Conservation (phyloP, 2,797 vertebrate species). For the Knipowitschia caucasica region DNA sequence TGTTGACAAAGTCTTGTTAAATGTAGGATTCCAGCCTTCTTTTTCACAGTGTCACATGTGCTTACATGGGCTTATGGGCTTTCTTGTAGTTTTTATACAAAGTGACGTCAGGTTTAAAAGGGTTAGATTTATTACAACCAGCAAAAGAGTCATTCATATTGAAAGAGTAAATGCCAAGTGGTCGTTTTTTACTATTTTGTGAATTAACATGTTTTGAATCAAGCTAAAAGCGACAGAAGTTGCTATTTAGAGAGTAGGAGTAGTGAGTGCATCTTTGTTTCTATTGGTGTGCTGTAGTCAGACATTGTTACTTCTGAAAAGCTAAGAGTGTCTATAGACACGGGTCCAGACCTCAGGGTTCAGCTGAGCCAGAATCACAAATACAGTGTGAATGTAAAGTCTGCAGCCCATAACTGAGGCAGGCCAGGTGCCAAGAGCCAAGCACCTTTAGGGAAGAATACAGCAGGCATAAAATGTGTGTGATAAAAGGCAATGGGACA, state of each 20-base stretch:
- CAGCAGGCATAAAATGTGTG: constrained; percentile 13
- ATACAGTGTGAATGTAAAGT: constrained; percentile 15
- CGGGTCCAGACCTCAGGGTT: constrained; percentile 30
- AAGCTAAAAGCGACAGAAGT: constrained; percentile 51
- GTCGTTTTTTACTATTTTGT: constrained; percentile 54
- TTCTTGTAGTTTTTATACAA: constrained; percentile 44
- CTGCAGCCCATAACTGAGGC: constrained; percentile 24
- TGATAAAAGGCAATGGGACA: constrained; percentile 36
- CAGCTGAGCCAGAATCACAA: constrained; percentile 31
- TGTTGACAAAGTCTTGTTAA: no score
- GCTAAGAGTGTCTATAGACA: constrained; percentile 23
- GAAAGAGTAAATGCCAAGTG: constrained; percentile 46
- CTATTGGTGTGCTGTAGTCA: constrained; percentile 40
- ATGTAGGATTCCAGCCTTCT: no score
- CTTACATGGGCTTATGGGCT: constrained; percentile 19
- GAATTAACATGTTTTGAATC: constrained; percentile 54
- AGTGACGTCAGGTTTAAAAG: constrained; percentile 30
- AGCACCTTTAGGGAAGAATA: constrained; percentile 24
- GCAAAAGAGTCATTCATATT: constrained; percentile 30
- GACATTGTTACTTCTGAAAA: constrained; percentile 32
- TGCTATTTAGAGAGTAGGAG: constrained; percentile 21
- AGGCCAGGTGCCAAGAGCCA: constrained; percentile 16
- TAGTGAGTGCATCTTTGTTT: constrained; percentile 44
- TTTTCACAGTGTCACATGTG: neutral
- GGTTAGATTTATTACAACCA: constrained; percentile 46